These are phyloP conservation scores for Drosophila maculinotata DNA, from an alignment of 2,888 invertebrate genomes.

Conservation along the genomic window DNA sequence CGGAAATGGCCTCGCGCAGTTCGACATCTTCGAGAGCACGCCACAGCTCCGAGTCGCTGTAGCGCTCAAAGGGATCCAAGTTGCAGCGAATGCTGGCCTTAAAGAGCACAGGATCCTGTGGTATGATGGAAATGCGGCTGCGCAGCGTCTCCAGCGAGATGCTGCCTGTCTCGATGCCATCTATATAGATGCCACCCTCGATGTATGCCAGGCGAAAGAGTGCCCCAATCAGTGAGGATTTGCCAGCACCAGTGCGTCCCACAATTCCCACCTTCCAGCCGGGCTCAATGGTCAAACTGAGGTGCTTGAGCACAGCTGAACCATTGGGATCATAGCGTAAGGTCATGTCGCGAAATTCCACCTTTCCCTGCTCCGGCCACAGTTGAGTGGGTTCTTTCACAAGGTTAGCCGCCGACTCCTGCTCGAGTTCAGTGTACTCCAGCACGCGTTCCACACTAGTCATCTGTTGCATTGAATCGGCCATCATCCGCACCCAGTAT, in stretches of 20 bases:
- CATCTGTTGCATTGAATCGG: conserved; percentile 89
- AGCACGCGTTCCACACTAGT: conserved; percentile 90
- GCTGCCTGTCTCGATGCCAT: conserved; percentile 87
- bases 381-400: conserved; percentile 86
- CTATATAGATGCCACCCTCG: conserved; percentile 90
- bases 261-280: conserved; percentile 91
- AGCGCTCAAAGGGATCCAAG: conserved; percentile 87
- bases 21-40: conserved; percentile 85
- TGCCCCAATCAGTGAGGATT: conserved; percentile 91
- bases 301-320: conserved; percentile 89
- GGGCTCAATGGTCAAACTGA: conserved; percentile 89
- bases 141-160: conserved; percentile 86
- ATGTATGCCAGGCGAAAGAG: conserved; percentile 91
- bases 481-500: conserved; percentile 89
- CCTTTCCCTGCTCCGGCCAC: conserved; percentile 90
- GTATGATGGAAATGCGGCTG: conserved; percentile 86
- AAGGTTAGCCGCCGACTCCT: conserved; percentile 84
- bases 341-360: conserved; percentile 86
- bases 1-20: conserved; percentile 85
- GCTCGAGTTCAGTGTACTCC: conserved; percentile 89
- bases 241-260: conserved; percentile 93
- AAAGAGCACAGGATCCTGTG: conserved; percentile 86
- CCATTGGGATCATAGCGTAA: conserved; percentile 87
- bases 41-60: conserved; percentile 82
- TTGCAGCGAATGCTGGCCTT: conserved; percentile 88